These are phyloP conservation scores for Mylabris phalerata DNA, from an alignment of 1,140 invertebrate species.

Conservation along the genomic window DNA sequence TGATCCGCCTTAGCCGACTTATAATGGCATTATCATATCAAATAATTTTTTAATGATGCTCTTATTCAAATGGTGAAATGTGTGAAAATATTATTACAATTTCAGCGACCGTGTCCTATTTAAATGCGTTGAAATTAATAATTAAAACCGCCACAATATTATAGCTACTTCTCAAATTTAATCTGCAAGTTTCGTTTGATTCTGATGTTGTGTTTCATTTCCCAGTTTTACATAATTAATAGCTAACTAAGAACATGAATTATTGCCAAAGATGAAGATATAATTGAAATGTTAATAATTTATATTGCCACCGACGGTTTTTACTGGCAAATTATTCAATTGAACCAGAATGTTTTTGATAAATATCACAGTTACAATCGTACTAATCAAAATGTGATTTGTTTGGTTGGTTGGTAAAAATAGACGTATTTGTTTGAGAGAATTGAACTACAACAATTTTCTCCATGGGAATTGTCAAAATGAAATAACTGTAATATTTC, in stretches of 20 bases:
- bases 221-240: constrained; percentile 14
- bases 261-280: constrained; percentile 10
- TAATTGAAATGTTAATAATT: constrained; percentile 16
- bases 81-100: too few relatives aligned
- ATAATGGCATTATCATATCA: too few relatives aligned
- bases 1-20: too few relatives aligned
- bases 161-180: constrained; percentile 6
- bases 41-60: too few relatives aligned
- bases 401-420: too few relatives aligned
- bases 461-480: not conserved
- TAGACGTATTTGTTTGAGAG: not conserved
- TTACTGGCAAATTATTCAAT: not conserved
- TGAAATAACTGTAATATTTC: too few relatives aligned
- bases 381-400: too few relatives aligned
- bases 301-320: constrained; percentile 1
- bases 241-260: constrained; percentile 11
- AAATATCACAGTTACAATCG: not conserved
- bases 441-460: not conserved
- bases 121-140: constrained; percentile 4
- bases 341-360: not conserved
- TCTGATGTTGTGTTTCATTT: constrained; percentile 13
- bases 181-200: constrained; percentile 12
- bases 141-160: constrained; percentile 9
- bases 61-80: too few relatives aligned
- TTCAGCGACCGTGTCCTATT: not conserved